Percentiles rank a stretch among this genome's conserved stretches.
These are phyloP conservation scores for Thunnus maccoyii DNA, from an alignment of 2,113 vertebrate genomes.

Conservation along the genomic window DNA sequence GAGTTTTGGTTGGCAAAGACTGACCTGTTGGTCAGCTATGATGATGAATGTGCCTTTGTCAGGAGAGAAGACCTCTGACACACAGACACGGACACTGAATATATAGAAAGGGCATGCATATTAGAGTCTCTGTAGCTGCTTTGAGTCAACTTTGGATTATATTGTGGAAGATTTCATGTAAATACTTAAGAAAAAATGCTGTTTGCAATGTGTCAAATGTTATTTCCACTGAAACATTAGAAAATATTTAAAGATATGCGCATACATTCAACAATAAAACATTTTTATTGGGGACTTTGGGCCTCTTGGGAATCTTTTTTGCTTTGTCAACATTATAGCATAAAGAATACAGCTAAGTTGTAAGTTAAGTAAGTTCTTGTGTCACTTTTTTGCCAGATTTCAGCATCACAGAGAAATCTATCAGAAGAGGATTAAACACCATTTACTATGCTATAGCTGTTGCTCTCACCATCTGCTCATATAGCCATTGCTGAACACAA, in stretches of 20 bases:
- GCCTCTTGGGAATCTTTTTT: neutral
- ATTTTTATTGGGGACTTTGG: neutral
- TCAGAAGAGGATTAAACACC: neutral
- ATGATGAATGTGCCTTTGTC: conserved; percentile 50
- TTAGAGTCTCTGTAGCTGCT: no score
- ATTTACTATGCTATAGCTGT: conserved; percentile 9
- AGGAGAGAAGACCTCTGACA: conserved; percentile 32
- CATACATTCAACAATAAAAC: no score
- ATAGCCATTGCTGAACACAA: neutral
- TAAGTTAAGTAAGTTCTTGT: neutral
- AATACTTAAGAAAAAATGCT: neutral
- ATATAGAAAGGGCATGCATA: neutral
- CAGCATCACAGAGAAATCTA: neutral
- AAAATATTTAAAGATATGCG: neutral
- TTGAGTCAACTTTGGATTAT: neutral
- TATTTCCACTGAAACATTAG: neutral
- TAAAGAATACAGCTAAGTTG: neutral
- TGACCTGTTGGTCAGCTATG: conserved; percentile 43
- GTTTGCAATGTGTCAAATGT: neutral
- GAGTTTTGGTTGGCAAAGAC: conserved; percentile 33
- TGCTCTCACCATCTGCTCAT: conserved; percentile 28
- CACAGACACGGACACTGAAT: conserved; percentile 1
- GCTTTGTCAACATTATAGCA: neutral
- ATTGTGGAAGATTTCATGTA: neutral
- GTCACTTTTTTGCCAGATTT: neutral